These are phyloP conservation scores for Arge pagana DNA, from an alignment of 2,888 invertebrate genomes.

Conservation along the genomic window DNA sequence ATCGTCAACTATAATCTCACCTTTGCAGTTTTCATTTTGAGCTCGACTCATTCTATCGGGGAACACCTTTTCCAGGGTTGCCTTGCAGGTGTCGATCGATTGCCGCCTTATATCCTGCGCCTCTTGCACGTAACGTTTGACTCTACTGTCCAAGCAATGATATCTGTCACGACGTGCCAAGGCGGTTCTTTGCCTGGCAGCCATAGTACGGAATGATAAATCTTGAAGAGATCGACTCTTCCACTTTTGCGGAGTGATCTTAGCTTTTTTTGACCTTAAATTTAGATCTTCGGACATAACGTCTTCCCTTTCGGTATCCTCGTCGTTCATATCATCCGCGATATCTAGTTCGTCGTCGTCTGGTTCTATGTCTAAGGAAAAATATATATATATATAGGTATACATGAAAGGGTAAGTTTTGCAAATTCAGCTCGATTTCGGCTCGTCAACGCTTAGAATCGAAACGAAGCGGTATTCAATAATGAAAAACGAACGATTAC, in stretches of 20 bases:
- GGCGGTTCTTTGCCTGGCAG: background rate
- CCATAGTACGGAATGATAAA: slow-evolving; percentile 32
- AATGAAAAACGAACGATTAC: too few species aligned
- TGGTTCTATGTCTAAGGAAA: slow-evolving; percentile 18
- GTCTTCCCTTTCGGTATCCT: slow-evolving; percentile 27
- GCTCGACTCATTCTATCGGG: too few species aligned
- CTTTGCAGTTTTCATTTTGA: too few species aligned
- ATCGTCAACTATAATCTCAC: too few species aligned
- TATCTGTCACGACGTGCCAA: slow-evolving; percentile 34
- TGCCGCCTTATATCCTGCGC: slow-evolving; percentile 35
- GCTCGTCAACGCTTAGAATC: too few species aligned
- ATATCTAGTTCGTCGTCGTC: slow-evolving; percentile 31
- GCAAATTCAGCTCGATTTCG: background rate
- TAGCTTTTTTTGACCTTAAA: slow-evolving; percentile 34
- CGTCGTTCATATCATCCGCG: slow-evolving; percentile 35
- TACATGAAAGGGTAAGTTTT: too few species aligned
- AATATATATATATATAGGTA: too few species aligned
- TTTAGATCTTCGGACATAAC: slow-evolving; percentile 35
- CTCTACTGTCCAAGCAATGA: slow-evolving; percentile 48
- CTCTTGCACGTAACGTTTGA: slow-evolving; percentile 46
- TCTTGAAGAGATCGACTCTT: slow-evolving; percentile 52
- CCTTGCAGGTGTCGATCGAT: too few species aligned
- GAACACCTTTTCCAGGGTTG: too few species aligned
- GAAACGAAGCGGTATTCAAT: too few species aligned
- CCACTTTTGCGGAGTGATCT: slow-evolving; percentile 34